A percentile compares a stretch with the other conserved stretches of the same genome.
Conservation (phyloP, 2,888 invertebrate genomes). For the Spilarctia lutea region DNA sequence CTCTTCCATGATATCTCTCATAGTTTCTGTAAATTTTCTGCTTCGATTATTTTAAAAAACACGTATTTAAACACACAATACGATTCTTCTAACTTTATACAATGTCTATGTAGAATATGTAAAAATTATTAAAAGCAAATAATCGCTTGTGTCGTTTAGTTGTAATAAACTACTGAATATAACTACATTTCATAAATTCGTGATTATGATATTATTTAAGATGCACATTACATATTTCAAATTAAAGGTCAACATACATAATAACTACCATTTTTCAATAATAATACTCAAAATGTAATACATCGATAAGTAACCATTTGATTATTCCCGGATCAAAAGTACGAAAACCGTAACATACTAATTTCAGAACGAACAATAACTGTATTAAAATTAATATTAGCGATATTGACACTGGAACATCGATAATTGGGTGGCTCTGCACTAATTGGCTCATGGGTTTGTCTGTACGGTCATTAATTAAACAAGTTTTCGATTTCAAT, state of each 20-base stretch:
- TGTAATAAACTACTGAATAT: neutral
- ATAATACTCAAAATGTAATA: neutral
- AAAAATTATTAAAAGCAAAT: too few relatives aligned
- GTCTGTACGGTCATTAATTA: conserved; percentile 67
- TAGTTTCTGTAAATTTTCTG: neutral
- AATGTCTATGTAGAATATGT: neutral
- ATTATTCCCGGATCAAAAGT: neutral
- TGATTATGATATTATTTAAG: too few relatives aligned
- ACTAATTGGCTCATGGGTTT: conserved; percentile 66
- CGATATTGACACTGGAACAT: conserved; percentile 31
- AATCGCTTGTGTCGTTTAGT: neutral
- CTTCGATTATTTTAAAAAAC: too few relatives aligned
- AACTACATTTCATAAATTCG: too few relatives aligned
- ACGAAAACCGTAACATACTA: neutral
- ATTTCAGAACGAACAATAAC: conserved; percentile 15
- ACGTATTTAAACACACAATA: neutral
- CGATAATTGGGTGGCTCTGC: conserved; percentile 58
- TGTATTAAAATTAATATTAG: conserved; percentile 39
- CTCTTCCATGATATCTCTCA: neutral
- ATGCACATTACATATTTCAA: neutral
- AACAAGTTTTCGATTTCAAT: conserved; percentile 77
- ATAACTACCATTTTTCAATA: neutral
- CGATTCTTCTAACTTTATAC: neutral
- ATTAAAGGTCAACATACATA: neutral
- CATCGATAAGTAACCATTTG: neutral